A percentile compares a stretch with the other conserved stretches of the same genome.
These are phyloP conservation scores for Odontamblyopus rebecca DNA, from an alignment of 2,797 vertebrate species.

Conservation along the genomic window DNA sequence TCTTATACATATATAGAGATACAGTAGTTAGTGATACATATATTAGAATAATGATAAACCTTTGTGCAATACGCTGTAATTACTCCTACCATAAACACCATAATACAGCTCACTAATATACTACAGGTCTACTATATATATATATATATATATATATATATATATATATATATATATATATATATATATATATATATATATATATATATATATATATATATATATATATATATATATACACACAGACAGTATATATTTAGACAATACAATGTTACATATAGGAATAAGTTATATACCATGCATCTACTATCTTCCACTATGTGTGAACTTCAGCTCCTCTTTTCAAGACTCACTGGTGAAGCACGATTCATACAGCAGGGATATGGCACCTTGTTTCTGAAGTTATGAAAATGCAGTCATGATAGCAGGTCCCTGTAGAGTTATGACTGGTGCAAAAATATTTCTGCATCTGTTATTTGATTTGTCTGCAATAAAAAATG, in stretches of 20 bases:
- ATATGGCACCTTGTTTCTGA: slow-evolving; percentile 61
- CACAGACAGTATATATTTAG: background rate
- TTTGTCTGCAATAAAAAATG: too few relatives aligned
- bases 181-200: background rate
- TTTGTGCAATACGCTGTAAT: slow-evolving; percentile 10
- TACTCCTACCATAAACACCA: background rate
- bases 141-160: background rate
- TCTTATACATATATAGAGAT: background rate
- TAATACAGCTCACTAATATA: background rate
- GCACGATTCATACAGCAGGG: slow-evolving; percentile 8
- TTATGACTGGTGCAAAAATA: background rate
- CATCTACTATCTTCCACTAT: background rate
- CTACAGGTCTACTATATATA: background rate
- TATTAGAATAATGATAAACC: background rate
- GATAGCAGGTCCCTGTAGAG: background rate
- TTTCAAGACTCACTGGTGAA: slow-evolving; percentile 7
- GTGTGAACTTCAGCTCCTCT: background rate
- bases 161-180: background rate
- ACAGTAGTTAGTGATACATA: slow-evolving; percentile 8
- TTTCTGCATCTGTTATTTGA: too few relatives aligned
- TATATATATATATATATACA: background rate
- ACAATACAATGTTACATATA: background rate
- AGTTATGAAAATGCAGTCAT: slow-evolving; percentile 25
- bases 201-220: background rate
- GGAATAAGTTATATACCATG: slow-evolving; percentile 8